Conservation (phyloP, 1,140 invertebrate species). For the Mya arenaria region DNA sequence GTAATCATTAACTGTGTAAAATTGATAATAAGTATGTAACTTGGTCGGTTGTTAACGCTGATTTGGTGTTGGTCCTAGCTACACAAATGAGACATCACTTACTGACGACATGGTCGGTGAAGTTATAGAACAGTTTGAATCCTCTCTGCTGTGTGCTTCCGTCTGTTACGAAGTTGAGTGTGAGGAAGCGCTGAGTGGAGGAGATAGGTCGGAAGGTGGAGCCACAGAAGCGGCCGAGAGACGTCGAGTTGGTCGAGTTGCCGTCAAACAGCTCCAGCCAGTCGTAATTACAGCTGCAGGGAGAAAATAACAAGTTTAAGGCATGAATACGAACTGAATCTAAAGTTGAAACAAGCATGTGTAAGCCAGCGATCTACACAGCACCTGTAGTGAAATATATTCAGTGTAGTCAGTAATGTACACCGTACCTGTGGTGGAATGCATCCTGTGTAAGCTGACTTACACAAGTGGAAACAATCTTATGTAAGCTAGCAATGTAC, state of each 20-base stretch:
- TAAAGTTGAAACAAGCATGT: too few species aligned
- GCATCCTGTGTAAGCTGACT: too few species aligned
- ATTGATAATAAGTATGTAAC: not conserved
- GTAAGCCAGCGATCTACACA: too few species aligned
- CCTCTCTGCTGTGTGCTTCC: not conserved
- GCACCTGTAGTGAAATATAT: too few species aligned
- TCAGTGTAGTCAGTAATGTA: too few species aligned
- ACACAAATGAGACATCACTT: not conserved
- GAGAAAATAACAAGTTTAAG: too few species aligned
- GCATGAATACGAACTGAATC: too few species aligned
- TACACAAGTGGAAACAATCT: too few species aligned
- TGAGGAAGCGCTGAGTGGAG: conserved; percentile 32
- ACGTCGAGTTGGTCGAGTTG: conserved; percentile 6
- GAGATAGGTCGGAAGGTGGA: conserved; percentile 21
- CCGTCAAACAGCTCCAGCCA: conserved; percentile 35
- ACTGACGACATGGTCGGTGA: conserved; percentile 27
- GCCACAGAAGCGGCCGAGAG: conserved; percentile 37
- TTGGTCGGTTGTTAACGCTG: not conserved
- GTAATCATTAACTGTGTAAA: not conserved
- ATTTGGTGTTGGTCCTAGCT: not conserved
- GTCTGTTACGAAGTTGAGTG: conserved; percentile 33
- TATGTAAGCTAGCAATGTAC: too few species aligned
- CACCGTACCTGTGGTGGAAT: too few species aligned
- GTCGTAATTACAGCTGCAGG: conserved; percentile 22
- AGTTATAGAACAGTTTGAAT: conserved; percentile 44